Evolutionary conservation across 2,113 vertebrate species (phyloP).

Genomic region (Euleptes europaea): DNA sequence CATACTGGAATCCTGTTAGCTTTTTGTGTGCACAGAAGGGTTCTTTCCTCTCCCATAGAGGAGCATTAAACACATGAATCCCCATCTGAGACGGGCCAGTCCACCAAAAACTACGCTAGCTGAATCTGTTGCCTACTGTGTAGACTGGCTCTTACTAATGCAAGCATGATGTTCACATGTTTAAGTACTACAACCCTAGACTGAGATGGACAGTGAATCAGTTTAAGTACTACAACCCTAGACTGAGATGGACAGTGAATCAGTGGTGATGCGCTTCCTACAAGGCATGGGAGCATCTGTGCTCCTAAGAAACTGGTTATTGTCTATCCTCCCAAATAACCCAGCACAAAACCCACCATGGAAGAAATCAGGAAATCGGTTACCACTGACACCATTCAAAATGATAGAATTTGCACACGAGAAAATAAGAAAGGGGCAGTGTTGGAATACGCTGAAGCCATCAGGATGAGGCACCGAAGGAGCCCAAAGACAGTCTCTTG

Average conservation of each 20-base stretch:
- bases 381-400: constrained; percentile 2
- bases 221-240: too few species aligned
- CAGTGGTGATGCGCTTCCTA: background rate
- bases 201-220: background rate
- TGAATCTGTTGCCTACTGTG: background rate
- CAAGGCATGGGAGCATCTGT: constrained; percentile 5
- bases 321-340: constrained; percentile 15
- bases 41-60: background rate
- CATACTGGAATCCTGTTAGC: background rate
- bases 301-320: background rate
- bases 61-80: background rate
- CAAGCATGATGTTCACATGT: background rate
- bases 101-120: background rate
- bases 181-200: background rate
- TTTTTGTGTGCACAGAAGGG: background rate
- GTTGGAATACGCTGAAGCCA: background rate
- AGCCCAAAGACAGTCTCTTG: background rate
- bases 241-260: background rate
- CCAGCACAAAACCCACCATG: background rate
- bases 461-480: background rate
- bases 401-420: background rate
- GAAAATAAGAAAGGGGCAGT: background rate
- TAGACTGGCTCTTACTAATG: background rate
- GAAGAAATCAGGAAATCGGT: constrained; percentile 15
- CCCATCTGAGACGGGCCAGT: background rate